Percentiles rank a stretch among this genome's conserved stretches.
Evolutionary conservation across 2,888 invertebrate species (phyloP).

Genomic region (Agonopterix heracliana): DNA sequence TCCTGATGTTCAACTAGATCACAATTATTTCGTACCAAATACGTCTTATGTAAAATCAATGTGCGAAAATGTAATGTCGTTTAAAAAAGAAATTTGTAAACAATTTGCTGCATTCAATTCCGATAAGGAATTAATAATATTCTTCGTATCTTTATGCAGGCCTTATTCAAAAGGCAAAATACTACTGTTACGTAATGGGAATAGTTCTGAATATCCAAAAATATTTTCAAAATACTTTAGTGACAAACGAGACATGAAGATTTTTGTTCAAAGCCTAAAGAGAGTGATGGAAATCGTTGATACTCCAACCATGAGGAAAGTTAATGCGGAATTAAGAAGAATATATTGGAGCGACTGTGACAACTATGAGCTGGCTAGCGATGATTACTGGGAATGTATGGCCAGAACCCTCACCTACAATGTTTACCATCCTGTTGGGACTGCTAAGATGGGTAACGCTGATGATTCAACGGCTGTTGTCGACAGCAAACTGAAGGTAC

Average conservation of each 20-base stretch:
- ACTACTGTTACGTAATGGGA: slow-evolving; percentile 33
- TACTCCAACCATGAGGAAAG: slow-evolving; percentile 43
- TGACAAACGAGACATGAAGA: slow-evolving; percentile 49
- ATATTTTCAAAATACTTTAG: slow-evolving; percentile 59
- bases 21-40: slow-evolving; percentile 59
- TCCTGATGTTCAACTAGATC: slow-evolving; percentile 64
- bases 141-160: slow-evolving; percentile 54
- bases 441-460: slow-evolving; percentile 56
- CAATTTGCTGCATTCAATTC: slow-evolving; percentile 50
- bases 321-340: slow-evolving; percentile 48
- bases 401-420: slow-evolving; percentile 56
- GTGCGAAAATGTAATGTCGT: slow-evolving; percentile 46
- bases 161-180: slow-evolving; percentile 56
- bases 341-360: slow-evolving; percentile 51
- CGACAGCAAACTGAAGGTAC: slow-evolving; percentile 42
- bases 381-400: slow-evolving; percentile 65
- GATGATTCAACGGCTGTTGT: slow-evolving; percentile 48
- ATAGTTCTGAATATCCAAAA: slow-evolving; percentile 48
- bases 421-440: slow-evolving; percentile 64
- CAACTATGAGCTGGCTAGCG: slow-evolving; percentile 38
- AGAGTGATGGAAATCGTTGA: slow-evolving; percentile 45
- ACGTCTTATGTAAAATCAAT: slow-evolving; percentile 47
- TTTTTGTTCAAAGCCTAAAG: slow-evolving; percentile 46
- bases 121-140: slow-evolving; percentile 52
- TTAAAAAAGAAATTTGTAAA: slow-evolving; percentile 48